phyloP scores from a whole-genome alignment of 2,113 vertebrate genomes.

The Microcebus ravelobensis region DNA sequence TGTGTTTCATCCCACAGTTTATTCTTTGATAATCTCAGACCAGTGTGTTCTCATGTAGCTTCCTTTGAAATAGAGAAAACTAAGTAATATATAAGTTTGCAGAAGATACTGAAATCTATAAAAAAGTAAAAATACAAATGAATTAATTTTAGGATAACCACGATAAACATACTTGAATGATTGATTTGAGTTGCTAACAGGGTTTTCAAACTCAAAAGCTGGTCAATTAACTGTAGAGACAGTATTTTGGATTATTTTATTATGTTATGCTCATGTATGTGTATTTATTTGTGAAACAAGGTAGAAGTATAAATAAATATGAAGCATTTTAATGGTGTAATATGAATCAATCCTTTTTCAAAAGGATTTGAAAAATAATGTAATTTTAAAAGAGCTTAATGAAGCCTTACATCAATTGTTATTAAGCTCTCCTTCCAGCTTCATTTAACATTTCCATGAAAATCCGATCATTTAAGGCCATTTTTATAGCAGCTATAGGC shows the following conservation, averaged over 20 bases:
- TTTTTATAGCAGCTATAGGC: neutral
- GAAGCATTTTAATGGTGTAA: neutral
- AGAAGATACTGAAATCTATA: neutral
- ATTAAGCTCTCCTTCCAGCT: neutral
- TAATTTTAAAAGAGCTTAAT: neutral
- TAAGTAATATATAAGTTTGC: neutral
- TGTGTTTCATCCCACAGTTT: neutral
- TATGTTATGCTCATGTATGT: neutral
- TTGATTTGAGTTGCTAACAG: neutral
- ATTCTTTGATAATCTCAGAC: neutral
- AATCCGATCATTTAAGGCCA: neutral
- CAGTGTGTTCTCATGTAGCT: neutral
- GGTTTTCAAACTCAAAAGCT: neutral
- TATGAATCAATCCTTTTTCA: neutral
- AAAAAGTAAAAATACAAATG: slow-evolving; percentile 29
- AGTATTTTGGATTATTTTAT: slow-evolving; percentile 31
- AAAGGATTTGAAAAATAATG: slow-evolving; percentile 33
- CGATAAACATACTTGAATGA: neutral
- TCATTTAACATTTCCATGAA: neutral
- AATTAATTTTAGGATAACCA: neutral
- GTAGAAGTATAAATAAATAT: neutral
- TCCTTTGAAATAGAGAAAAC: neutral
- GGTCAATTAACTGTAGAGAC: neutral
- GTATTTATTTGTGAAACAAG: neutral
- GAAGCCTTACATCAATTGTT: neutral